A percentile compares a stretch with the other conserved stretches of the same genome.
These are phyloP conservation scores for Bujurquina vittata DNA, from an alignment of 2,113 vertebrate species.

Conservation along the genomic window DNA sequence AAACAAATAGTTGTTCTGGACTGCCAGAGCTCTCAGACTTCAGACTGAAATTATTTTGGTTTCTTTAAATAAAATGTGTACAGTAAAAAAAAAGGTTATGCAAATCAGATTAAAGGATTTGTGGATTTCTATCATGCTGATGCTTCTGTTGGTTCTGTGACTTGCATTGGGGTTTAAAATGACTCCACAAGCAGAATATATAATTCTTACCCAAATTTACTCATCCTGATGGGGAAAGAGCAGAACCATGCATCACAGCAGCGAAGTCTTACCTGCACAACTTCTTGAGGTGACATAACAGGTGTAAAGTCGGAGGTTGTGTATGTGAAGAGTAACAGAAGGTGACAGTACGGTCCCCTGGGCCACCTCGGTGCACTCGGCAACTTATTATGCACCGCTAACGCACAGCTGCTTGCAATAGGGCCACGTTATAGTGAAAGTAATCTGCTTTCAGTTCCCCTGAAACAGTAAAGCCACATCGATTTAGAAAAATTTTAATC, in stretches of 20 bases:
- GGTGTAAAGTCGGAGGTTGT: neutral
- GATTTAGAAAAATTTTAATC: neutral
- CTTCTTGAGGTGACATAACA: neutral
- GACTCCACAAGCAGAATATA: neutral
- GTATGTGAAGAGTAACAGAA: slow-evolving; percentile 11
- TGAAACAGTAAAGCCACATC: neutral
- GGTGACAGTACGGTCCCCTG: slow-evolving; percentile 9
- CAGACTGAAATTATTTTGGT: neutral
- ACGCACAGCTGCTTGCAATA: slow-evolving; percentile 20
- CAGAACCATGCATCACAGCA: neutral
- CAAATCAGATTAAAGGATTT: slow-evolving; percentile 2
- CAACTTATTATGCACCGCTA: slow-evolving; percentile 25
- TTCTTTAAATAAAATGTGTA: neutral
- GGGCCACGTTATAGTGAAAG: slow-evolving; percentile 3
- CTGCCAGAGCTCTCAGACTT: neutral
- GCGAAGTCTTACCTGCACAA: neutral
- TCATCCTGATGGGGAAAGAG: neutral
- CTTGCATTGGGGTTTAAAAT: neutral
- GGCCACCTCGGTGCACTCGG: slow-evolving; percentile 8
- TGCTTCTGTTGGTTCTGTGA: neutral
- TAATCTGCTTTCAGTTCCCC: neutral
- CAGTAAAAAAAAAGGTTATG: neutral
- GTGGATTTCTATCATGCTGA: neutral
- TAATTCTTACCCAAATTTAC: neutral
- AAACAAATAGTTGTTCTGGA: neutral